phyloP scores from a whole-genome alignment of 1,140 invertebrate species.

The Linepithema humile region DNA sequence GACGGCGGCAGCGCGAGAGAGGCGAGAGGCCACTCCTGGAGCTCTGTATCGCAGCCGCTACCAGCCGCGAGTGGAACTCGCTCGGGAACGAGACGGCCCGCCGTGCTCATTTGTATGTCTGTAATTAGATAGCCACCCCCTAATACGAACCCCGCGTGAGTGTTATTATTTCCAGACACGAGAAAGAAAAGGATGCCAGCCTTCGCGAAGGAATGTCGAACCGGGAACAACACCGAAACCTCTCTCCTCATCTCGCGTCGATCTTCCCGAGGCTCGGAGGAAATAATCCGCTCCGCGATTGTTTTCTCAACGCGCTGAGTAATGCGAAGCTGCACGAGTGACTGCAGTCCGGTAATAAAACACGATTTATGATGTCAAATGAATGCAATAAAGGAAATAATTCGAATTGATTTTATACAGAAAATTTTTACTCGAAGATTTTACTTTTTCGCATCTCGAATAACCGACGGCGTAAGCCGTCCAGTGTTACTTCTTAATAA shows the following conservation, averaged over 20 bases:
- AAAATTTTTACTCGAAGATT: too few relatives aligned
- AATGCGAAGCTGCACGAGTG: background rate
- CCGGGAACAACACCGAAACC: background rate
- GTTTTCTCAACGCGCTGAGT: background rate
- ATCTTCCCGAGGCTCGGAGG: background rate
- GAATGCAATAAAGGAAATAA: too few relatives aligned
- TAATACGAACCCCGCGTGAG: constrained; percentile 65
- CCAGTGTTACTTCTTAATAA: background rate
- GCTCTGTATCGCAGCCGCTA: constrained; percentile 62
- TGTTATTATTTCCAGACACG: constrained; percentile 54
- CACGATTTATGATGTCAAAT: background rate
- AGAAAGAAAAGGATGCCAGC: background rate
- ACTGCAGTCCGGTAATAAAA: background rate
- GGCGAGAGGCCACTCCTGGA: constrained; percentile 74
- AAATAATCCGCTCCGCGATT: constrained; percentile 3
- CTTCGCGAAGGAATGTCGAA: background rate
- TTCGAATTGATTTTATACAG: too few relatives aligned
- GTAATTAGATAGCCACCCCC: constrained; percentile 81
- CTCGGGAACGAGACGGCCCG: constrained; percentile 58
- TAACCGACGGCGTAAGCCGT: too few relatives aligned
- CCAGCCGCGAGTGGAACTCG: constrained; percentile 62
- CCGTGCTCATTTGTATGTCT: constrained; percentile 78
- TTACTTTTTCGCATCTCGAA: too few relatives aligned
- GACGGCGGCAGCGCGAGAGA: constrained; percentile 52
- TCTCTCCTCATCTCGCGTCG: background rate